phyloP scores from a whole-genome alignment of 2,113 vertebrate genomes.

The Vimba vimba region DNA sequence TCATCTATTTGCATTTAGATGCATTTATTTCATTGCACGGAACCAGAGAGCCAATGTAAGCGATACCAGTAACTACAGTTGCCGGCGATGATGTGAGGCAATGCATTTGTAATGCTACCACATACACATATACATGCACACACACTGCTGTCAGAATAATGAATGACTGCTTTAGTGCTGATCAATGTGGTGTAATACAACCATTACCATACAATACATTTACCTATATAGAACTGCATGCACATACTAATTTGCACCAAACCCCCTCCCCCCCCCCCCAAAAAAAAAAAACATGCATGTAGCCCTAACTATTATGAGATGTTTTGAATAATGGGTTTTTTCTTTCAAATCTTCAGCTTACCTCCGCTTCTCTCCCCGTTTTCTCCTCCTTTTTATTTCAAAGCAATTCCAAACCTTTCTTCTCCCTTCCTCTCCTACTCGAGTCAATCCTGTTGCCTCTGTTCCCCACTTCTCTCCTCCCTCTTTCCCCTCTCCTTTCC shows the following conservation, averaged over 20 bases:
- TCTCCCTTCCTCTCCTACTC: conserved; percentile 31
- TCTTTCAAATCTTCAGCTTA: background rate
- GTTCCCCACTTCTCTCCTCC: conserved; percentile 61
- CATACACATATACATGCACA: conserved; percentile 34
- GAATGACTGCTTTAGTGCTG: conserved; percentile 6
- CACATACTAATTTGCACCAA: background rate
- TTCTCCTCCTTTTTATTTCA: conserved; percentile 25
- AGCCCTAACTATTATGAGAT: background rate
- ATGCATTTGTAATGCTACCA: conserved; percentile 29
- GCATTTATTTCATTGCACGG: conserved; percentile 30
- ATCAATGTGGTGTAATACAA: background rate
- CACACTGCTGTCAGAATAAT: conserved; percentile 25
- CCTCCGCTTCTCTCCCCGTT: conserved; percentile 33
- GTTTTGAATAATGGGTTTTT: background rate
- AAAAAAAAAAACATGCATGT: background rate
- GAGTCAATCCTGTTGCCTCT: conserved; percentile 59
- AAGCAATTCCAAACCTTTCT: conserved; percentile 42
- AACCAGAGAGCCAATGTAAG: conserved; percentile 9
- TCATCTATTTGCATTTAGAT: too few species aligned
- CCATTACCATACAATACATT: background rate
- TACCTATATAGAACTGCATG: conserved; percentile 8
- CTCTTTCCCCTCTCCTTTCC: conserved; percentile 66
- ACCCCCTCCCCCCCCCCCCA: background rate
- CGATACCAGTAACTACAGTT: conserved; percentile 5
- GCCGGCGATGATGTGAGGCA: conserved; percentile 5